Evolutionary conservation across 2,113 vertebrate species (phyloP).

Genomic region (Salvator merianae): DNA sequence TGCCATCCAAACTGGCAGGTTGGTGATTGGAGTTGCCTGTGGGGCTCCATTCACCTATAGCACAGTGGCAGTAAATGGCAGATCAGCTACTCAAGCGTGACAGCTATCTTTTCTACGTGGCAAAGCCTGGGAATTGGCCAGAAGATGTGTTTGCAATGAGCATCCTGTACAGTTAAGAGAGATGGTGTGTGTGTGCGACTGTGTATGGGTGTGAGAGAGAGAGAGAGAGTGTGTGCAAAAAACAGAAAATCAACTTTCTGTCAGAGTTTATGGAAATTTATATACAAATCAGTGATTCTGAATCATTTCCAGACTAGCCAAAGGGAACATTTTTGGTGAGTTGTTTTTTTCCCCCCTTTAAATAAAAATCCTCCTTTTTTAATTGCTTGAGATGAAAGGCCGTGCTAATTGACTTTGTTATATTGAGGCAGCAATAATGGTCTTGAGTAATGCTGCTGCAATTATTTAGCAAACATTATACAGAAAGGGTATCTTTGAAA

Average conservation of each 20-base stretch:
- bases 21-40: not conserved
- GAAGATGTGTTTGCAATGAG: not conserved
- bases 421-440: not conserved
- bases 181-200: not conserved
- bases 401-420: conserved; percentile 6
- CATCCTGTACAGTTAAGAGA: not conserved
- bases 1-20: not conserved
- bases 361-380: not conserved
- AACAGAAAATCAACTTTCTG: not conserved
- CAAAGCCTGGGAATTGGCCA: not conserved
- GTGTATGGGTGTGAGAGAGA: not conserved
- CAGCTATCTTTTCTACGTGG: not conserved
- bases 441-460: not conserved
- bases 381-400: not conserved
- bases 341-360: not conserved
- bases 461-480: not conserved
- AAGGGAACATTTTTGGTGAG: not conserved
- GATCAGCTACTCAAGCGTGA: not conserved
- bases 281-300: not conserved
- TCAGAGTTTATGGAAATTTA: not conserved
- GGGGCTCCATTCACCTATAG: not conserved
- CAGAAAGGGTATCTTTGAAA: not conserved
- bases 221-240: not conserved
- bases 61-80: not conserved
- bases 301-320: not conserved